Evolutionary conservation across 2,113 vertebrate genomes (phyloP), one percentile per base, ranked within the genome.

Genomic region (Castor canadensis): DNA sequence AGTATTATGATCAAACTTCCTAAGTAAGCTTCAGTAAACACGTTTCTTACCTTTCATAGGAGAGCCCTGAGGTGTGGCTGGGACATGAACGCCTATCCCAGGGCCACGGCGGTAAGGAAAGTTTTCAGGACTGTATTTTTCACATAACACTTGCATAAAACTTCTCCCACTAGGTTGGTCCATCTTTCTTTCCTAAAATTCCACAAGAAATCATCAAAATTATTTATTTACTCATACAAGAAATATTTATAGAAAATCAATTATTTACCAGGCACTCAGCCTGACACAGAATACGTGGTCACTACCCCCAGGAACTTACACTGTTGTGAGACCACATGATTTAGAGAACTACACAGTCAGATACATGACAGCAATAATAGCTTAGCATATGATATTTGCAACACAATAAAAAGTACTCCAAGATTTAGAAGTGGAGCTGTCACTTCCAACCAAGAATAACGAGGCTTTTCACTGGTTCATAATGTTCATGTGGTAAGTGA

Each of bases 81-180:
- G 98, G 58, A 99, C 98, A 8, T 99, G 99, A 1, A 99, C 99
- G 3, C 99, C 99, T 98, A 99, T 98, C 9, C 99, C 99, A 26
- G 99, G 99, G 84, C 99, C 99, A 28, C 99, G 98, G 76, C 99
- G 99, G 92, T 99, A 99, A 0, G 99, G 99, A 96, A 99, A 99
- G 96, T 99, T 99, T 94, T 99, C 99, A 0, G 99, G 99, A 98
- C 99, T 99, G 95, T 99, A 99, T 97, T 99, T 99, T 98, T 99
- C 99, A 97, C 99, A 99, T 96, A 99, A 98, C 79, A 99, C 99
- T 98, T 99, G 98, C 98, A 99, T 98, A 96, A 99, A 99, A 98
- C 99, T 99, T 97, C 99, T 99, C 89, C 98, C 99, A 87, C 98
- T 99, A 95, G 99, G 98, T 96, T 98, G 98, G 97, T 99, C 99